Evolutionary conservation across 2,113 vertebrate genomes (phyloP).

Genomic region (Ptilonorhynchus violaceus): DNA sequence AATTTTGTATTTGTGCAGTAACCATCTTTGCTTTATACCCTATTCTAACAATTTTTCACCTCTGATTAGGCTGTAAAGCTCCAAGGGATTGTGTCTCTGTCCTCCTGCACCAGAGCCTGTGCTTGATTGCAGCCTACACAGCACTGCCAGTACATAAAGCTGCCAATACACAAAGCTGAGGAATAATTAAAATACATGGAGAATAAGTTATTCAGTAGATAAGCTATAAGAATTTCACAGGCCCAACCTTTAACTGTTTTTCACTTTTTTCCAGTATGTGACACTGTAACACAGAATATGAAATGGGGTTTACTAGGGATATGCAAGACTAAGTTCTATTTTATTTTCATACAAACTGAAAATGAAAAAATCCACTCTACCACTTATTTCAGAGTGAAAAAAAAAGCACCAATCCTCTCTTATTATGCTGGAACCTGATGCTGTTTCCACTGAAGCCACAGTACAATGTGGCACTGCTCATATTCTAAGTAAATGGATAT

Average conservation of each 20-base stretch:
- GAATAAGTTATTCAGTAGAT: neutral
- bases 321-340: neutral
- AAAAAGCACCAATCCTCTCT: neutral
- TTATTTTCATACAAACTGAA: neutral
- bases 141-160: neutral
- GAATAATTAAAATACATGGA: neutral
- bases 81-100: neutral
- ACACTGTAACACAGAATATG: neutral
- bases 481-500: neutral
- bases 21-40: neutral
- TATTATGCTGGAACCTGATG: neutral
- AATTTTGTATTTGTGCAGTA: neutral
- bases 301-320: neutral
- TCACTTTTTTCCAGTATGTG: neutral
- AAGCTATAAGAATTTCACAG: neutral
- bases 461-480: neutral
- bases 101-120: neutral
- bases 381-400: neutral
- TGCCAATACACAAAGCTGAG: neutral
- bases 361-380: neutral
- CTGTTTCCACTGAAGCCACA: neutral
- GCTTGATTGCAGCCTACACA: neutral
- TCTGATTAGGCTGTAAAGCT: neutral
- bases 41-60: neutral
- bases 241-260: neutral